Evolutionary conservation across 2,113 vertebrate species (phyloP), one percentile per base, ranked within the genome.

Genomic region (Nothoprocta perdicaria): DNA sequence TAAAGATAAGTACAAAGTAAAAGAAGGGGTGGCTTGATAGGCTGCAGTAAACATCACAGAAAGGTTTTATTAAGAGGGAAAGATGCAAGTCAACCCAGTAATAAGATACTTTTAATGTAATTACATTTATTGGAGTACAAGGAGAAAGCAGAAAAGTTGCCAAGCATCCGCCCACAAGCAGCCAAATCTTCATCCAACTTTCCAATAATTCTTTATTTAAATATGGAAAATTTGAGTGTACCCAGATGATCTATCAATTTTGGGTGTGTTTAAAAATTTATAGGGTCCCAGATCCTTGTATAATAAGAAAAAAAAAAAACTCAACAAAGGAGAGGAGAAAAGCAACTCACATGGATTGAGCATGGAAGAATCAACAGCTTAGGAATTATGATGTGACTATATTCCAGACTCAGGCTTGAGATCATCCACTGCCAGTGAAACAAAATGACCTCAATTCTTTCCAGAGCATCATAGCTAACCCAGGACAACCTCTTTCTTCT

Each of bases 111-210:
- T 78, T 67, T 29, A 31, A 26, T 67, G 24, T 67, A 63, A 80
- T 78, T 89, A 31, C n/a, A 58, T 79, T 95, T 84, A 69, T 76
- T 71, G 22, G 77, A 73, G 12, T 81, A 53, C 3, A 5, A 52
- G 66, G 67, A 1, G 61, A 89, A 90, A 88, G 69, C n/a, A 95
- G 27, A 24, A 90, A 61, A 45, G 48, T 84, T 92, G 58, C 94
- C 84, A 73, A 74, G 58, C 69, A 95, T 69, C 66, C 24, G 75
- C 60, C 80, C 0, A 0, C 63, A 58, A 78, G 29, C 65, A 78
- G 62, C 57, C 66, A 93, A 84, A 75, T 90, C 58, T 86, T 92
- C 53, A 68, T 82, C 77, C 74, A 68, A 17, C 40, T 94, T 95
- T 86, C 40, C 80, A 80, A 4, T 67, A 86, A 84, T 86, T 92